A percentile compares a stretch with the other conserved stretches of the same genome.
Conservation (phyloP, 2,113 vertebrate genomes). For the Calidris pygmaea region DNA sequence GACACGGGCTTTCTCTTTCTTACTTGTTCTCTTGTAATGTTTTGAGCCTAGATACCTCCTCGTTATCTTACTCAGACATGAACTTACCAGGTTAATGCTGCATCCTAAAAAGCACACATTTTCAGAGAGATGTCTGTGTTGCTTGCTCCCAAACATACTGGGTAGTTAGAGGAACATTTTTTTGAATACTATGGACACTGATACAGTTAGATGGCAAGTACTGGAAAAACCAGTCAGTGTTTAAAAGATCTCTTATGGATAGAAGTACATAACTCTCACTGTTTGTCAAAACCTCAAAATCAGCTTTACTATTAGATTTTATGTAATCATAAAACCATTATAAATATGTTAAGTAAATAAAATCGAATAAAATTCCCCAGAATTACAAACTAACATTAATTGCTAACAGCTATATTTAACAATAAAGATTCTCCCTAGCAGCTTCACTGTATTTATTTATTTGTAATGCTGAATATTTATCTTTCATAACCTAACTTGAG, state of each 20-base stretch:
- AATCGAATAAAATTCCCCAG: background rate
- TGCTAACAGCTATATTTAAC: background rate
- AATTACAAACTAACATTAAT: background rate
- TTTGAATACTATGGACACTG: background rate
- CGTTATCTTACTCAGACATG: background rate
- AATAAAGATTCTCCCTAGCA: background rate
- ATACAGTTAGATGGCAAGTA: background rate
- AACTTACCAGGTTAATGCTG: background rate
- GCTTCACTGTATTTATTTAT: background rate
- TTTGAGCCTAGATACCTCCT: background rate
- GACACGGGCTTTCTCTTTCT: background rate
- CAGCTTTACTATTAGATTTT: background rate
- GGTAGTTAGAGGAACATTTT: background rate
- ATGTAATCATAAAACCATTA: background rate
- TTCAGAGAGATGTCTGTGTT: background rate
- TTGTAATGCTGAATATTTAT: background rate
- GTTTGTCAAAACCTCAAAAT: background rate
- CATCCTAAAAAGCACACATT: background rate
- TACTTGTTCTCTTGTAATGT: background rate
- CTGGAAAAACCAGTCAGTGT: background rate
- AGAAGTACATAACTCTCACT: background rate
- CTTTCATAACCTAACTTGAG: background rate
- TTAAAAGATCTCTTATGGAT: background rate
- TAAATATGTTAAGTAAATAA: background rate
- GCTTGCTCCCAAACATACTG: background rate